Percentiles rank a stretch among this genome's conserved stretches.
Evolutionary conservation across 1,140 invertebrate species (phyloP).

Genomic region (Stegodyphus mimosarum): DNA sequence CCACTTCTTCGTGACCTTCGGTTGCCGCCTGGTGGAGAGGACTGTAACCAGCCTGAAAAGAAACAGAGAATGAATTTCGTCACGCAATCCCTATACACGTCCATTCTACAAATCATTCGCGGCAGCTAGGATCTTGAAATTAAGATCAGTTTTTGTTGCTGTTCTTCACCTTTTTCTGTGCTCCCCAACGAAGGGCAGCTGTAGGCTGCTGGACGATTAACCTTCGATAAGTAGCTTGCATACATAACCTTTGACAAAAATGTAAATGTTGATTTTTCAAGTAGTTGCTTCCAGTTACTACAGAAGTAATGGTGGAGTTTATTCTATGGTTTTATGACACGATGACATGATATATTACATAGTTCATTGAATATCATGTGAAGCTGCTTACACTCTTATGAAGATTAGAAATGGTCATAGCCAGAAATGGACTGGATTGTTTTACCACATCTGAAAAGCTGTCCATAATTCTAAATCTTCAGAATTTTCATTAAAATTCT

Average conservation of each 20-base stretch:
- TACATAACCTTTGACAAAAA: conserved; percentile 28
- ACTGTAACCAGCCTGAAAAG: conserved; percentile 77
- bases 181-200: not conserved
- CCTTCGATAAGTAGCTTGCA: conserved; percentile 1
- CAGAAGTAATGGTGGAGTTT: not conserved
- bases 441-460: no score
- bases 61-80: conserved; percentile 12
- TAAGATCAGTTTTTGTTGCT: not conserved
- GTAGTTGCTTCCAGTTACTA: not conserved
- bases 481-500: no score
- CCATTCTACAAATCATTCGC: conserved; percentile 32
- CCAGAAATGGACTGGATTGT: no score
- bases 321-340: not conserved
- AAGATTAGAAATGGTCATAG: no score
- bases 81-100: conserved; percentile 40
- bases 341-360: no score
- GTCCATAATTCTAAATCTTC: no score
- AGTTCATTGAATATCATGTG: no score
- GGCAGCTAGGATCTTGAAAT: not conserved
- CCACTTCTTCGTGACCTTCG: conserved; percentile 83
- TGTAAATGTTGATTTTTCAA: conserved; percentile 10
- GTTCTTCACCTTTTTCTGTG: not conserved
- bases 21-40: conserved; percentile 83
- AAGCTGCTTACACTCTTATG: no score
- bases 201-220: conserved; percentile 1